phyloP scores from a whole-genome alignment of 30 jellyfish, hydroid and myxozoan genomes.

The Hydra vulgaris region DNA sequence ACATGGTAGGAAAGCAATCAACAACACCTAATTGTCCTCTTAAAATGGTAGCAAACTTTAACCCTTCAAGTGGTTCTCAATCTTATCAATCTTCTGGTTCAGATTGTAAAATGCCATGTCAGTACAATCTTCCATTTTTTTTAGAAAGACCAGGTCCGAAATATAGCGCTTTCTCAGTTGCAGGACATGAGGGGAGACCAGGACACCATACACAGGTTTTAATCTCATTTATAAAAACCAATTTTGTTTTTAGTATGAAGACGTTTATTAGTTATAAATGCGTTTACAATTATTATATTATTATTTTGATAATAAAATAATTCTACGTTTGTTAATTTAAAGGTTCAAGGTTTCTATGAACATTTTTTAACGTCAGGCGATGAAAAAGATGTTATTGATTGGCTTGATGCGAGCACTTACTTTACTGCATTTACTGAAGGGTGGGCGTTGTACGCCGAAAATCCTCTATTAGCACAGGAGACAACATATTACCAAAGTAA shows the following conservation, averaged over 20 bases:
- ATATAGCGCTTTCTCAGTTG: constrained; percentile 61
- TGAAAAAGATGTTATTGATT: constrained; percentile 58
- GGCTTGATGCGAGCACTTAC: constrained; percentile 68
- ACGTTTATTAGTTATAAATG: too few species aligned
- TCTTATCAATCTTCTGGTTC: constrained; percentile 71
- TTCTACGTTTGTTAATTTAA: too few species aligned
- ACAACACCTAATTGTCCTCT: constrained; percentile 93
- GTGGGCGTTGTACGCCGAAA: constrained; percentile 94
- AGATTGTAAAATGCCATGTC: constrained; percentile 52
- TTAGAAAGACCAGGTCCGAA: constrained; percentile 80
- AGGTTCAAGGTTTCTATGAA: constrained; percentile 90
- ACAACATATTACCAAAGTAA: constrained; percentile 47
- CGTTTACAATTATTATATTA: too few species aligned
- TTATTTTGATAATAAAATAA: too few species aligned
- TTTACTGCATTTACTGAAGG: constrained; percentile 97
- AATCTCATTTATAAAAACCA: too few species aligned
- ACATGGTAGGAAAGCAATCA: constrained; percentile 43
- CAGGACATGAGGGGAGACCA: constrained; percentile 94
- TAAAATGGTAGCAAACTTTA: constrained; percentile 71
- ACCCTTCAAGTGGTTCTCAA: constrained; percentile 95
- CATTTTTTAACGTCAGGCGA: constrained; percentile 58
- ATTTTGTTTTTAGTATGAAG: too few species aligned
- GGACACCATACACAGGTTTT: constrained; percentile 95
- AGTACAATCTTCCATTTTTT: constrained; percentile 65
- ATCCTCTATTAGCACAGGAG: constrained; percentile 82